These are phyloP conservation scores for Netelia melanura DNA, from an alignment of 2,888 invertebrate species.

Conservation along the genomic window DNA sequence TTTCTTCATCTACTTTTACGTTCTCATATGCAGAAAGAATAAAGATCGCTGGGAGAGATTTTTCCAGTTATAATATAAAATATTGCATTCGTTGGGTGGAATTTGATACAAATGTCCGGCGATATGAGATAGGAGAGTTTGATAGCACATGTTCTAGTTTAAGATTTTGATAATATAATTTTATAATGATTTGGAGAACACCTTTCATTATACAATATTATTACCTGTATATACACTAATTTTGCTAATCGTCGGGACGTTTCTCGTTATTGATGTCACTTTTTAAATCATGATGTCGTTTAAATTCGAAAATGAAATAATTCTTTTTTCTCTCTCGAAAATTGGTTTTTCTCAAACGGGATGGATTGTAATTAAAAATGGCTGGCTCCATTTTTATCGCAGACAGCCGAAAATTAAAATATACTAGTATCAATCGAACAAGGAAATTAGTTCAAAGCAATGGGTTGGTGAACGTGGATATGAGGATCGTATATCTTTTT, in stretches of 20 bases:
- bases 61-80: neutral
- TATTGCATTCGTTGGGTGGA: neutral
- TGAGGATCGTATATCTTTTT: no score
- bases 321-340: neutral
- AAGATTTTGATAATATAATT: neutral
- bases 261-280: no score
- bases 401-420: no score
- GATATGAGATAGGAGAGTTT: neutral
- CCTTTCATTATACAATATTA: neutral
- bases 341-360: no score
- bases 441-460: no score
- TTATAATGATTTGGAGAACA: neutral
- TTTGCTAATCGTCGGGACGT: neutral
- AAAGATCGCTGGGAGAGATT: neutral
- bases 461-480: no score
- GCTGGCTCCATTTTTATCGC: no score
- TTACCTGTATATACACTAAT: neutral
- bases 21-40: neutral
- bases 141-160: neutral
- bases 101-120: neutral
- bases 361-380: no score
- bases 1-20: neutral
- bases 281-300: neutral
- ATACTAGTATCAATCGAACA: no score
- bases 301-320: neutral